Conservation (phyloP, 2,113 vertebrate genomes). For the Asarcornis scutulata region DNA sequence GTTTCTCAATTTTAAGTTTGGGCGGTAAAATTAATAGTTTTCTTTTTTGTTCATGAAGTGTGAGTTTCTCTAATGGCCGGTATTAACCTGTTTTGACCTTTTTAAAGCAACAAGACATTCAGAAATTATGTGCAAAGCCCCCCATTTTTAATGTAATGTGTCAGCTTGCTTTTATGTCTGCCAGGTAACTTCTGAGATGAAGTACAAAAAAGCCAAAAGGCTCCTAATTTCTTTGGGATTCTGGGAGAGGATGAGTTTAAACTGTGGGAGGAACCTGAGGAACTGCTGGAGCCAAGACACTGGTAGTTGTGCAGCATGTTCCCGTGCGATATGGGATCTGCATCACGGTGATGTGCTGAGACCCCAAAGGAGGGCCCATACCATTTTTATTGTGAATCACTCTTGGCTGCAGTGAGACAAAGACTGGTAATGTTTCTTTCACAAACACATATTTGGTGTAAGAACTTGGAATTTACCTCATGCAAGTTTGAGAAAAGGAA, state of each 20-base stretch:
- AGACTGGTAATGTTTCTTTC: not conserved
- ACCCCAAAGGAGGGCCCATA: not conserved
- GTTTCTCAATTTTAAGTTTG: not conserved
- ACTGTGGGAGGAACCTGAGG: not conserved
- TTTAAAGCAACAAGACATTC: not conserved
- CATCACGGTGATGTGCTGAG: rapidly evolving
- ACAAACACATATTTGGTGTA: not conserved
- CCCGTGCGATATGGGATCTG: rapidly evolving
- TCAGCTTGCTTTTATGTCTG: not conserved
- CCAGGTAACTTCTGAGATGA: not conserved
- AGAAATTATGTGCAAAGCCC: not conserved
- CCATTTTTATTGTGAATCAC: not conserved
- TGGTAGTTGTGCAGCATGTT: not conserved
- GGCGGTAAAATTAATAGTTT: not conserved
- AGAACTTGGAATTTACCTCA: not conserved
- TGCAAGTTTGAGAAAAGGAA: not conserved
- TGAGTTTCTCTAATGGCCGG: not conserved
- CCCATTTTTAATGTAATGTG: not conserved
- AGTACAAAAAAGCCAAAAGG: not conserved
- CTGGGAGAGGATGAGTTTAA: not conserved
- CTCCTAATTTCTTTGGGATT: not conserved
- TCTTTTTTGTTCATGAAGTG: not conserved
- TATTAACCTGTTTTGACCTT: not conserved
- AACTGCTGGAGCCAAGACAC: not conserved
- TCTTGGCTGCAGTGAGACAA: not conserved